Percentiles rank a stretch among this genome's conserved stretches.
These are phyloP conservation scores for Drosophila colorata DNA, from an alignment of 2,888 invertebrate genomes.

Conservation along the genomic window DNA sequence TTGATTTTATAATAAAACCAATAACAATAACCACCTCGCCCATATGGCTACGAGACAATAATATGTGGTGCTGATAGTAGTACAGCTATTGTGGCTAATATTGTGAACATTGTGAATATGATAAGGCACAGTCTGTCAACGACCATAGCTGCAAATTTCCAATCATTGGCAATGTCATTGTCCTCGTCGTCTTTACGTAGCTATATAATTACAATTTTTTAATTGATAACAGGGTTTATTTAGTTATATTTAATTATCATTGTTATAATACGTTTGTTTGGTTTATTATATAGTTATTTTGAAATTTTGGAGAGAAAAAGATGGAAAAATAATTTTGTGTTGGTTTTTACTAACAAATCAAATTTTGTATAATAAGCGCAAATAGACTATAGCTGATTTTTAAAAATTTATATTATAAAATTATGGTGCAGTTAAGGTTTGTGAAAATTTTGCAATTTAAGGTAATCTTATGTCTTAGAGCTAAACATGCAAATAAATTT, in stretches of 20 bases:
- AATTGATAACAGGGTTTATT: conserved; percentile 66
- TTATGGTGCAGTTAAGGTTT: neutral
- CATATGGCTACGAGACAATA: conserved; percentile 86
- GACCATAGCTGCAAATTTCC: conserved; percentile 99
- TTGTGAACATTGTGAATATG: conserved; percentile 99
- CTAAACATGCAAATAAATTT: conserved; percentile 23
- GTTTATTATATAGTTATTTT: conserved; percentile 2
- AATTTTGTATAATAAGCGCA: conserved; percentile 6
- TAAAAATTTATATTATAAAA: neutral
- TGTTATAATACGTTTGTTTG: conserved; percentile 16
- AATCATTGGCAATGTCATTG: conserved; percentile 97
- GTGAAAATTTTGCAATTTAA: no score
- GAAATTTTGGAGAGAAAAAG: conserved; percentile 42
- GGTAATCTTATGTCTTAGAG: neutral
- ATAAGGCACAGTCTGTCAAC: conserved; percentile 99
- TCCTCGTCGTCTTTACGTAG: conserved; percentile 97
- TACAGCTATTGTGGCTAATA: conserved; percentile 98
- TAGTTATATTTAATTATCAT: conserved; percentile 9
- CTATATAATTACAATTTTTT: conserved; percentile 84
- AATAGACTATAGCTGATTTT: conserved; percentile 8
- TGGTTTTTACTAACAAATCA: conserved; percentile 25
- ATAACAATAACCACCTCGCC: conserved; percentile 86
- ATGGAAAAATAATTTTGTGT: conserved; percentile 32
- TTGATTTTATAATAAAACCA: conserved; percentile 86
- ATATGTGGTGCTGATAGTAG: conserved; percentile 97